phyloP scores from a whole-genome alignment of 2,888 invertebrate genomes.

The Unio pictorum region DNA sequence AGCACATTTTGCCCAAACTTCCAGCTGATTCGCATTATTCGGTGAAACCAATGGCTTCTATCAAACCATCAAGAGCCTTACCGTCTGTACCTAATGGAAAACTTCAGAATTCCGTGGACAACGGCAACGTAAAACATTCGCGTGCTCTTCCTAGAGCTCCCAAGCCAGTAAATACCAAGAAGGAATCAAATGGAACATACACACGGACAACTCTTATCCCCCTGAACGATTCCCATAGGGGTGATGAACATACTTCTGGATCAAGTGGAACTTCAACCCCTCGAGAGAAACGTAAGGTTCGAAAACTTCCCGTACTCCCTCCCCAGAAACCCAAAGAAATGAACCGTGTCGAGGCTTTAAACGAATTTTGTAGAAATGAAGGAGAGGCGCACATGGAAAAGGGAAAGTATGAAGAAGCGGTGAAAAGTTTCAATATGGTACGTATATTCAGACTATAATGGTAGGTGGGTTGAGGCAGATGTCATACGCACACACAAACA shows the following conservation, averaged over 20 bases:
- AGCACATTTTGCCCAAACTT: constrained; percentile 26
- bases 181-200: constrained; percentile 9
- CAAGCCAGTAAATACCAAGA: constrained; percentile 24
- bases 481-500: too few species aligned
- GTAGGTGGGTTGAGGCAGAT: too few species aligned
- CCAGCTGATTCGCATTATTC: constrained; percentile 30
- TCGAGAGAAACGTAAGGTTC: constrained; percentile 11
- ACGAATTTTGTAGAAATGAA: constrained; percentile 33
- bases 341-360: constrained; percentile 37
- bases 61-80: constrained; percentile 30
- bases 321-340: constrained; percentile 26
- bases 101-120: constrained; percentile 17
- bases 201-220: constrained; percentile 21
- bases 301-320: constrained; percentile 27
- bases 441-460: constrained; percentile 4
- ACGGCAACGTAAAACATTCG: constrained; percentile 23
- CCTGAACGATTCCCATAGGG: constrained; percentile 12
- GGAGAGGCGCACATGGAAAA: constrained; percentile 33
- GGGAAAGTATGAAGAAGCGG: constrained; percentile 39
- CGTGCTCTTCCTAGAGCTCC: constrained; percentile 40
- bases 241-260: constrained; percentile 23
- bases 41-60: constrained; percentile 29
- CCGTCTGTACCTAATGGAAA: constrained; percentile 29
- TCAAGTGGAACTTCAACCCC: constrained; percentile 31
- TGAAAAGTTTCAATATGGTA: constrained; percentile 42